phyloP scores from a whole-genome alignment of 1,140 invertebrate genomes.

The Drosophila arawakana region DNA sequence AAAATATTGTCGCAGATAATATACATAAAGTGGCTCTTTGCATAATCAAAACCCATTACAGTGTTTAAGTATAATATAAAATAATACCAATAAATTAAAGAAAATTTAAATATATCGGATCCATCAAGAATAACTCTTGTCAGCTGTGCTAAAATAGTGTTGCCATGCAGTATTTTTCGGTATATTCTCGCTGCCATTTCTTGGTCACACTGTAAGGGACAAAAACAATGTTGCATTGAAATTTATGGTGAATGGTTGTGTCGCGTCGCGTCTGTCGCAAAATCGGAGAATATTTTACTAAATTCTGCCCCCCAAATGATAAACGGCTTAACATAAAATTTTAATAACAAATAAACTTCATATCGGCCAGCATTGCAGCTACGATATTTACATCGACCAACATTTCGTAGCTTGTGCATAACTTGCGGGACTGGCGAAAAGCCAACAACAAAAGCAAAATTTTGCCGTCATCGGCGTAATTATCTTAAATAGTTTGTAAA shows the following conservation, averaged over 20 bases:
- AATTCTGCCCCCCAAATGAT: slow-evolving; percentile 7
- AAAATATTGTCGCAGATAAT: too few species aligned
- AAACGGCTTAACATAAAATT: slow-evolving; percentile 15
- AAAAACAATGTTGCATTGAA: slow-evolving; percentile 44
- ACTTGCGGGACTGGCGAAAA: not conserved
- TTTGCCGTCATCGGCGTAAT: slow-evolving; percentile 26
- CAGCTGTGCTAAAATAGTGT: too few species aligned
- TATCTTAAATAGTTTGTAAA: slow-evolving; percentile 25
- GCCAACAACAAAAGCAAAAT: slow-evolving; percentile 7
- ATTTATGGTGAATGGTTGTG: slow-evolving; percentile 28
- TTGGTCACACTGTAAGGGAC: slow-evolving; percentile 8
- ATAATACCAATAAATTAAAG: too few species aligned
- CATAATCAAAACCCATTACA: too few species aligned
- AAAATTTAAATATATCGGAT: not conserved
- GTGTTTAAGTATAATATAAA: too few species aligned
- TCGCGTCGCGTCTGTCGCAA: slow-evolving; percentile 31
- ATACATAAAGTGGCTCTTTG: too few species aligned
- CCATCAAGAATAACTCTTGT: not conserved
- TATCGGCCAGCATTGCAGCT: not conserved
- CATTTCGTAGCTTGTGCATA: not conserved
- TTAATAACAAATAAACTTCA: not conserved
- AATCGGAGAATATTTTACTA: slow-evolving; percentile 23
- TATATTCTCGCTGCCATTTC: not conserved
- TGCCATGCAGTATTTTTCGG: not conserved
- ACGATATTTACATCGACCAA: not conserved